These are phyloP conservation scores for Melitaea cinxia DNA, from an alignment of 1,140 invertebrate species.

Conservation along the genomic window DNA sequence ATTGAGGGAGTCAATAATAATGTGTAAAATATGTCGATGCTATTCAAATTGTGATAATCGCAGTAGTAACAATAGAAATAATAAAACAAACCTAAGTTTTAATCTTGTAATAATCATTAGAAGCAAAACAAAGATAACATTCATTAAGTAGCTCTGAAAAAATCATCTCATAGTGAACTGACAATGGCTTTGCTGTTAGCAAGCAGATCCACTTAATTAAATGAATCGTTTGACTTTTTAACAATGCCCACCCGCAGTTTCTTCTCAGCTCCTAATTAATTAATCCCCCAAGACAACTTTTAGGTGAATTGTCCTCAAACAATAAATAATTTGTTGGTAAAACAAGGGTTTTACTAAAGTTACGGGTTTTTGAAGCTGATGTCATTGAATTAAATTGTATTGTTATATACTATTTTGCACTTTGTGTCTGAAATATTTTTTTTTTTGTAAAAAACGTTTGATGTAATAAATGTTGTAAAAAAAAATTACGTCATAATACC, in stretches of 20 bases:
- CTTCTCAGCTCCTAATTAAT: constrained; percentile 31
- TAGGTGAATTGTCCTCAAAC: constrained; percentile 10
- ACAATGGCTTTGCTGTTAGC: constrained; percentile 29
- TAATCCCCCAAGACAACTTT: constrained; percentile 20
- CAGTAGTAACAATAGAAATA: background rate
- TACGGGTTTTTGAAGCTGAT: background rate
- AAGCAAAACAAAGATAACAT: constrained; percentile 1
- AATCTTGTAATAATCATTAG: background rate
- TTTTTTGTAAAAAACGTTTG: too few relatives aligned
- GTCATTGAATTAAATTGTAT: background rate
- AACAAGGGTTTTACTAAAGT: background rate
- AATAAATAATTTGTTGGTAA: constrained; percentile 6
- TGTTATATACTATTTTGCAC: background rate
- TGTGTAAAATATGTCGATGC: too few relatives aligned
- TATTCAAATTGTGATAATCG: too few relatives aligned
- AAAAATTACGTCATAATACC: too few relatives aligned
- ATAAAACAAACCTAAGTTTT: background rate
- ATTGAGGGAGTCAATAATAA: too few relatives aligned
- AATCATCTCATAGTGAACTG: constrained; percentile 4
- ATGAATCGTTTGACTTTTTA: constrained; percentile 42
- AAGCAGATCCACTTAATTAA: constrained; percentile 38
- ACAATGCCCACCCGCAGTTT: constrained; percentile 28
- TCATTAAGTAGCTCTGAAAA: constrained; percentile 36
- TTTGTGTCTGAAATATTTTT: background rate
- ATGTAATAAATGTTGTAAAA: too few relatives aligned